Percentiles rank a stretch among this genome's conserved stretches.
These are phyloP conservation scores for Bergia puertoricense DNA, from an alignment of 92 coral and sea anemone genomes.

Conservation along the genomic window DNA sequence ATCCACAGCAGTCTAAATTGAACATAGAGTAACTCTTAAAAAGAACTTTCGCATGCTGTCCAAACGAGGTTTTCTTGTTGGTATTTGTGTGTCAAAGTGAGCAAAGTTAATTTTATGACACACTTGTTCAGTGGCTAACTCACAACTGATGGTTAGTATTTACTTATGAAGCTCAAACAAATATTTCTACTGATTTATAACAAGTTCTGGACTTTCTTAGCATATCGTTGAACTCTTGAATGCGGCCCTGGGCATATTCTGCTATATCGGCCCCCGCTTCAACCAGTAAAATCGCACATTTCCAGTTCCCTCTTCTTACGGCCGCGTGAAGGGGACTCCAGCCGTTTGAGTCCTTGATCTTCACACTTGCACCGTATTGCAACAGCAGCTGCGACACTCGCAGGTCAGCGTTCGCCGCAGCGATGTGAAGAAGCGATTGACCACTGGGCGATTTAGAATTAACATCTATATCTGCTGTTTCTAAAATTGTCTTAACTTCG, in stretches of 20 bases:
- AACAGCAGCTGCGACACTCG: constrained; percentile 67
- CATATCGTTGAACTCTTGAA: constrained; percentile 76
- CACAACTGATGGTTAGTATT: not conserved
- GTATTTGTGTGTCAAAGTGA: too few relatives aligned
- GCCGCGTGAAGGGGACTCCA: constrained; percentile 88
- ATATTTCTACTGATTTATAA: constrained; percentile 79
- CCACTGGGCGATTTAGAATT: constrained; percentile 84
- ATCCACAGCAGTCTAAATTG: too few relatives aligned
- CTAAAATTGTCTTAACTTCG: constrained; percentile 72
- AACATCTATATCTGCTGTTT: constrained; percentile 63
- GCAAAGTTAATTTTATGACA: too few relatives aligned
- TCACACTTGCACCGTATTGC: constrained; percentile 77
- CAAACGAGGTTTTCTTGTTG: too few relatives aligned
- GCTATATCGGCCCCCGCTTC: constrained; percentile 90
- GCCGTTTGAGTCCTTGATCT: constrained; percentile 60
- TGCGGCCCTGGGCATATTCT: constrained; percentile 72
- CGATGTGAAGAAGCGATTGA: constrained; percentile 80
- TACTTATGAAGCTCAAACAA: constrained; percentile 49
- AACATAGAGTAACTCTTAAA: too few relatives aligned
- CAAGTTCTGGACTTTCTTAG: constrained; percentile 65
- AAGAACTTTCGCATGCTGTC: too few relatives aligned
- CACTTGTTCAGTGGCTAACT: too few relatives aligned
- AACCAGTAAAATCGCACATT: constrained; percentile 77
- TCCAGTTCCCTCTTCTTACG: constrained; percentile 80
- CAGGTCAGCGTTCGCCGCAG: constrained; percentile 86